Evolutionary conservation across 2,797 vertebrate genomes (phyloP).

Genomic region (Girardinus metallicus): DNA sequence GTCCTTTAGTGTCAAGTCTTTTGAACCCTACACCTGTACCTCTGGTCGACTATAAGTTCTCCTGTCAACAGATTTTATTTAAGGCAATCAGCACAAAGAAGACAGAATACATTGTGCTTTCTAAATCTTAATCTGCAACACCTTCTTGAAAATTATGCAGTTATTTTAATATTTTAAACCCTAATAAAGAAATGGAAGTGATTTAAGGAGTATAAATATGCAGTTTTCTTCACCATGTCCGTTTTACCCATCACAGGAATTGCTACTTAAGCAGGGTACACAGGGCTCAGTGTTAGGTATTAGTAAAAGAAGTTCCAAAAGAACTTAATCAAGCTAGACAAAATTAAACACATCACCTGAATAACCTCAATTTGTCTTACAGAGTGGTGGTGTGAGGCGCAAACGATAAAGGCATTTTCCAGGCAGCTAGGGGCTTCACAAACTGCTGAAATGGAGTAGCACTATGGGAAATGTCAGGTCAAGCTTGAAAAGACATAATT

Average conservation of each 20-base stretch:
- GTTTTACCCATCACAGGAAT: not conserved
- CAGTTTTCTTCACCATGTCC: not conserved
- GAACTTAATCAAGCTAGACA: not conserved
- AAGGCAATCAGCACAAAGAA: not conserved
- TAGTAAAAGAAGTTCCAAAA: not conserved
- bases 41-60: too few species aligned
- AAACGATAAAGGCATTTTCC: constrained; percentile 4
- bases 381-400: not conserved
- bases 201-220: not conserved
- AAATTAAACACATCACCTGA: not conserved
- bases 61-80: not conserved
- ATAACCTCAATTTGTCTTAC: constrained; percentile 1
- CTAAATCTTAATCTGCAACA: not conserved
- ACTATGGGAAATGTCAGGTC: constrained; percentile 13
- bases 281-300: not conserved
- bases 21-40: not conserved
- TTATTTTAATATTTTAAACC: not conserved
- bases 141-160: not conserved
- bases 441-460: not conserved
- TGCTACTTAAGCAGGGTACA: not conserved
- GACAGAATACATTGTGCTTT: not conserved
- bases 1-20: not conserved
- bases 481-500: constrained; percentile 3
- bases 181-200: not conserved
- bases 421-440: not conserved